phyloP scores from a whole-genome alignment of 64 coral and sea anemone genomes.

The Dendrophyllia cribrosa region DNA sequence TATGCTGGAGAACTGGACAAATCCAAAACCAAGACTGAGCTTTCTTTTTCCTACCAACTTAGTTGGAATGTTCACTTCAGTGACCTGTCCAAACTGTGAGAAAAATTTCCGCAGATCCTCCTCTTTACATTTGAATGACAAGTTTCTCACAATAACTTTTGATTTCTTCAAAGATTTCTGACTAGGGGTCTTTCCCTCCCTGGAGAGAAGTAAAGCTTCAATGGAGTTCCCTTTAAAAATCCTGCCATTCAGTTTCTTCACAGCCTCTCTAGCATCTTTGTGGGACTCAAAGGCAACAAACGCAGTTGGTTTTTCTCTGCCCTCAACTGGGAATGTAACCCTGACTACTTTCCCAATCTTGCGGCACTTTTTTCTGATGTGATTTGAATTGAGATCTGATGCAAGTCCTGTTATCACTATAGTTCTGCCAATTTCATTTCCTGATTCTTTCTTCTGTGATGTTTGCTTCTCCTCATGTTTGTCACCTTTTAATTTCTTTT shows the following conservation, averaged over 20 bases:
- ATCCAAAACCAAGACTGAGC: constrained; percentile 87
- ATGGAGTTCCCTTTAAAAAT: constrained; percentile 69
- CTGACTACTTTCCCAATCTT: constrained; percentile 78
- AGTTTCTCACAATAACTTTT: constrained; percentile 89
- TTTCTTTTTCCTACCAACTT: constrained; percentile 75
- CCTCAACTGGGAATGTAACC: constrained; percentile 79
- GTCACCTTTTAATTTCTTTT: constrained; percentile 30
- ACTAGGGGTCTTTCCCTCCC: constrained; percentile 74
- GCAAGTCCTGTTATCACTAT: constrained; percentile 75
- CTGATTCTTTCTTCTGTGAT: constrained; percentile 62
- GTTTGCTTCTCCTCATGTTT: constrained; percentile 55
- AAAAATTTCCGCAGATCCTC: constrained; percentile 76
- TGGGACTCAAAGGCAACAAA: constrained; percentile 71
- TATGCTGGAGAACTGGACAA: constrained; percentile 90
- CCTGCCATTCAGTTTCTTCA: constrained; percentile 63
- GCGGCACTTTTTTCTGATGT: constrained; percentile 79
- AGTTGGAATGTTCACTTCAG: constrained; percentile 68
- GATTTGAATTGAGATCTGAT: constrained; percentile 59
- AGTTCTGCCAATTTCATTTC: constrained; percentile 72
- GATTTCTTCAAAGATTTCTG: constrained; percentile 80
- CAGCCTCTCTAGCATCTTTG: constrained; percentile 82
- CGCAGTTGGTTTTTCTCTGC: constrained; percentile 68
- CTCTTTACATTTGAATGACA: constrained; percentile 94
- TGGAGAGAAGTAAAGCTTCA: constrained; percentile 69
- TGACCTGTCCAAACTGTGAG: constrained; percentile 75